Evolutionary conservation across 2,888 invertebrate species (phyloP).

Genomic region (Plebejus anna): DNA sequence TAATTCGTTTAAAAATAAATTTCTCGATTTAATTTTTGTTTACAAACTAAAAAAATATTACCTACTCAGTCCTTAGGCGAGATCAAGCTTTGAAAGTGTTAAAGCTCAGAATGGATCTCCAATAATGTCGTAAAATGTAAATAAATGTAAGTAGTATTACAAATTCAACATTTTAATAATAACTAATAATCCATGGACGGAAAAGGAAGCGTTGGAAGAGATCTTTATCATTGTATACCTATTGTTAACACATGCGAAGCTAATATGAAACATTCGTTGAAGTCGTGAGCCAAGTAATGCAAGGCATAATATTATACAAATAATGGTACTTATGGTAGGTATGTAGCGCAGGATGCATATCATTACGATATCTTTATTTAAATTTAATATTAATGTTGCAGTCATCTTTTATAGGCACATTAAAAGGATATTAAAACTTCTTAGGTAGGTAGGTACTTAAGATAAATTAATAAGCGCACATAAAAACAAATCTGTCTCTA

Average conservation of each 20-base stretch:
- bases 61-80: no score
- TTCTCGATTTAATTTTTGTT: no score
- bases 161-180: neutral
- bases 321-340: neutral
- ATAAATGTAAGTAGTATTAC: no score
- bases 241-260: neutral
- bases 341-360: slow-evolving; percentile 3
- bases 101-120: no score
- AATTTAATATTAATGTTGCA: slow-evolving; percentile 1
- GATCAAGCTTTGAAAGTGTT: no score
- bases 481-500: neutral
- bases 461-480: neutral
- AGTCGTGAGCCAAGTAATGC: neutral
- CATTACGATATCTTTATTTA: neutral
- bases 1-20: no score
- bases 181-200: neutral
- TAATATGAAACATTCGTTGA: neutral
- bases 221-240: neutral
- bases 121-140: no score
- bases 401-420: neutral
- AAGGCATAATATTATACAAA: neutral
- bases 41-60: no score
- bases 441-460: neutral
- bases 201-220: neutral
- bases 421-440: neutral